These are phyloP conservation scores for Hymenochirus boettgeri DNA, from an alignment of 2,113 vertebrate genomes.

Conservation along the genomic window DNA sequence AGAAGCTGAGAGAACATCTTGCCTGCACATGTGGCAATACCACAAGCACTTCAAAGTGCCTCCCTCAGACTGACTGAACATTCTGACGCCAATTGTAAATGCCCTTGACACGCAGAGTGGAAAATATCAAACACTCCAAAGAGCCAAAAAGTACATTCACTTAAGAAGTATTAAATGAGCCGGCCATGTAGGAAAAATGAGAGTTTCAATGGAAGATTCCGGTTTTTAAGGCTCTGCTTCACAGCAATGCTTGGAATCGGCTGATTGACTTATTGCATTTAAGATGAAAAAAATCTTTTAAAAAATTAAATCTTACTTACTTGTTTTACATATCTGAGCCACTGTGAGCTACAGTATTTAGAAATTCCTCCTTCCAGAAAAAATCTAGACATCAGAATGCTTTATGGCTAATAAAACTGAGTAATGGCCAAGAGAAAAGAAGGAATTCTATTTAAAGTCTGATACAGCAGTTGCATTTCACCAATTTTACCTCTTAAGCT, in stretches of 20 bases:
- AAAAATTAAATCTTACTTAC: no score
- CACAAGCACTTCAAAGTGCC: conserved; percentile 95
- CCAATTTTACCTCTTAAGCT: no score
- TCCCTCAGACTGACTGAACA: conserved; percentile 88
- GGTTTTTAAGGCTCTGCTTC: conserved; percentile 53
- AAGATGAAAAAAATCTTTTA: no score
- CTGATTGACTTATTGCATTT: background rate
- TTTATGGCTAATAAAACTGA: no score
- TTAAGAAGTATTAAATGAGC: conserved; percentile 66
- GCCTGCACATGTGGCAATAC: conserved; percentile 94
- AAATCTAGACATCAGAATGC: no score
- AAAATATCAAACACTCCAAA: conserved; percentile 86
- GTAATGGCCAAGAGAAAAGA: no score
- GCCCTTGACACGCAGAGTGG: conserved; percentile 92
- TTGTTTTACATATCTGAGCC: no score
- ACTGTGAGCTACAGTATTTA: no score
- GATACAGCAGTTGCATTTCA: no score
- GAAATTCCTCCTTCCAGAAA: no score
- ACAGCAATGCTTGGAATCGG: background rate
- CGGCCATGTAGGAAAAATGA: conserved; percentile 40
- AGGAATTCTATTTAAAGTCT: no score
- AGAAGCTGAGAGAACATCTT: conserved; percentile 81
- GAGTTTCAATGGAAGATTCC: conserved; percentile 56
- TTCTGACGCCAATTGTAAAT: conserved; percentile 97
- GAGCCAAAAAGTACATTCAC: conserved; percentile 51